Base-by-base conservation (phyloP, 2,797 vertebrate genomes). In the Huso huso region DNA sequence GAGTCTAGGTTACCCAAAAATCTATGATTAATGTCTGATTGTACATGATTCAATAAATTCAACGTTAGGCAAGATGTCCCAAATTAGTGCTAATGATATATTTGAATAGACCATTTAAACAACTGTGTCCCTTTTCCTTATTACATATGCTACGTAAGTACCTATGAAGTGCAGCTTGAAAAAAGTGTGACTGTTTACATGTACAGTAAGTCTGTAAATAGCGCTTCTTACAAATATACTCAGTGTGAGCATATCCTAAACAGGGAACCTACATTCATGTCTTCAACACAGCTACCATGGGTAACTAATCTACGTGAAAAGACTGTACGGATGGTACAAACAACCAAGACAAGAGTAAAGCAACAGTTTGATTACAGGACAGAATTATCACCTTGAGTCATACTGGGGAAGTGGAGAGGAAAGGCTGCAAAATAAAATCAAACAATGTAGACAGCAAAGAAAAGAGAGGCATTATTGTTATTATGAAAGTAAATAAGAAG, bases 361-460 rank as follows among this genome's bases (percentile, higher is more conserved):
- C 81, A 72, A 62, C 61, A 72, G 77, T 78, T 83, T 82, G 77
- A 76, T 89, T 86, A 93, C 89, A 88, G 77, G 85, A 90, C 89
- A 84, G 83, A 85, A 81, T 92, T 90, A 89, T 96, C 95, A 97
- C 95, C 95, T 98, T 94, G 95, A 96, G 91, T 98, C 95, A 95
- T 96, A 97, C 87, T 95, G 95, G 87, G 95, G 95, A 87, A 98
- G 94, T 90, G 94, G 93, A 91, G 94, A 98, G 87, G 92, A 93
- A 91, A 88, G 89, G 93, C 95, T 98, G 95, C 86, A 95, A 96
- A 95, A 92, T 91, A 95, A 85, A 88, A 76, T 79, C 83, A 79
- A 83, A 85, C 81, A 87, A 93, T 91, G 93, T 88, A 91, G 90
- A 91, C 93, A 92, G 92, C 90, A 93, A 90, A 92, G 88, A 83